A percentile compares a stretch with the other conserved stretches of the same genome.
These are phyloP conservation scores for Stictocephala bisonia DNA, from an alignment of 2,888 invertebrate genomes.

Conservation along the genomic window DNA sequence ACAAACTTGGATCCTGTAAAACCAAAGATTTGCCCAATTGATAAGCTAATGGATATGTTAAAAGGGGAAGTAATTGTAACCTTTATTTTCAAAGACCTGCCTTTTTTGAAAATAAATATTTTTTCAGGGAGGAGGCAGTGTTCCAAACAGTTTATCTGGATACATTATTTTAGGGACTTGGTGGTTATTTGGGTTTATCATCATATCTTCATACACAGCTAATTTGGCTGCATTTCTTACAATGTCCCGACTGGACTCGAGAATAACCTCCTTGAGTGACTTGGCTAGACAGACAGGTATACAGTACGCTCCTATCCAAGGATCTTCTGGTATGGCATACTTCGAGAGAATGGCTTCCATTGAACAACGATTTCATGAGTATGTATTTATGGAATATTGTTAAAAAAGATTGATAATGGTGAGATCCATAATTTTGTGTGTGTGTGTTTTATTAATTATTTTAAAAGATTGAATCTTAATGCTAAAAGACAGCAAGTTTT, in stretches of 20 bases:
- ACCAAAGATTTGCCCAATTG: too few relatives aligned
- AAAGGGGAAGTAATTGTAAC: too few relatives aligned
- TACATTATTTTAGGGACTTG: conserved; percentile 7
- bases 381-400: neutral
- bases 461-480: too few relatives aligned
- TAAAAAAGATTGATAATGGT: too few relatives aligned
- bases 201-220: conserved; percentile 10
- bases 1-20: too few relatives aligned
- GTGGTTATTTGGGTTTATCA: neutral
- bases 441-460: too few relatives aligned
- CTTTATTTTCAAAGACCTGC: too few relatives aligned
- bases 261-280: neutral
- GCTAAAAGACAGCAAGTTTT: too few relatives aligned
- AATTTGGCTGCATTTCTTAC: neutral
- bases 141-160: neutral
- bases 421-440: too few relatives aligned
- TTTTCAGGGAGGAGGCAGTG: neutral
- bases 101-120: too few relatives aligned
- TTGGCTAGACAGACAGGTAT: neutral
- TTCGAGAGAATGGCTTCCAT: neutral
- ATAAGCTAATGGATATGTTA: too few relatives aligned
- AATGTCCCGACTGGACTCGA: neutral
- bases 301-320: neutral
- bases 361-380: neutral
- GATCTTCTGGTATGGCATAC: neutral